Percentiles rank a stretch among this genome's conserved stretches.
phyloP scores from a whole-genome alignment of 2,113 vertebrate genomes.

The Gymnarchus niloticus region DNA sequence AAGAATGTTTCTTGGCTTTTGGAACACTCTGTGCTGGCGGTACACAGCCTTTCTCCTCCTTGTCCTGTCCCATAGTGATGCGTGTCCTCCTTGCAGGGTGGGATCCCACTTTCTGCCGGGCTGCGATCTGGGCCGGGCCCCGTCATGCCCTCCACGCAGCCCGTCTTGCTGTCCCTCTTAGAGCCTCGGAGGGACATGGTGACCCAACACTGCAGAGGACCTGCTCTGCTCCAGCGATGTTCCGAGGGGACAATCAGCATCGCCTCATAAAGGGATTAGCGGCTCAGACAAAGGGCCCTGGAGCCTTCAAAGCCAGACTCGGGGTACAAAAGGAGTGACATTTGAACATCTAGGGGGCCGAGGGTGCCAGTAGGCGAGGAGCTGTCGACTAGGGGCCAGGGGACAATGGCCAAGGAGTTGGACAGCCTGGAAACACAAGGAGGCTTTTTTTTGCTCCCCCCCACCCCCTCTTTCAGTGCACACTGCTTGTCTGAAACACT shows the following conservation, averaged over 20 bases:
- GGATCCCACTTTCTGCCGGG: not conserved
- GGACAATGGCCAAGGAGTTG: constrained; percentile 65
- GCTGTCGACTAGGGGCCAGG: constrained; percentile 38
- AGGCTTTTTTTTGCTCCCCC: constrained; percentile 59
- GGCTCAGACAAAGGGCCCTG: constrained; percentile 65
- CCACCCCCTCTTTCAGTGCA: constrained; percentile 62
- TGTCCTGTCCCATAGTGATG: not conserved
- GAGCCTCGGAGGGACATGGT: not conserved
- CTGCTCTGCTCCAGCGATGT: constrained; percentile 40
- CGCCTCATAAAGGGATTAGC: constrained; percentile 74
- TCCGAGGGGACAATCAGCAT: constrained; percentile 57
- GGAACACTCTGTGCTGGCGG: not conserved
- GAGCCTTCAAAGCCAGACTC: constrained; percentile 65
- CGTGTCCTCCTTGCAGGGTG: not conserved
- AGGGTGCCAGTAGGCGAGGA: constrained; percentile 56
- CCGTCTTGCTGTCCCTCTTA: constrained; percentile 10
- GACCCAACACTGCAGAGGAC: not conserved
- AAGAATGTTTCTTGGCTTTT: not conserved
- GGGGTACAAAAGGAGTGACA: constrained; percentile 73
- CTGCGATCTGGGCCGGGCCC: not conserved
- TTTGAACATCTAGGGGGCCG: constrained; percentile 70
- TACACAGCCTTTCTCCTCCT: not conserved
- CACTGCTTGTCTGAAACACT: constrained; percentile 63
- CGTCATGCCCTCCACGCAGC: not conserved
- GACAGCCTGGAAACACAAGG: constrained; percentile 66